phyloP scores from a whole-genome alignment of 2,113 vertebrate species.

The Mixornis gularis region DNA sequence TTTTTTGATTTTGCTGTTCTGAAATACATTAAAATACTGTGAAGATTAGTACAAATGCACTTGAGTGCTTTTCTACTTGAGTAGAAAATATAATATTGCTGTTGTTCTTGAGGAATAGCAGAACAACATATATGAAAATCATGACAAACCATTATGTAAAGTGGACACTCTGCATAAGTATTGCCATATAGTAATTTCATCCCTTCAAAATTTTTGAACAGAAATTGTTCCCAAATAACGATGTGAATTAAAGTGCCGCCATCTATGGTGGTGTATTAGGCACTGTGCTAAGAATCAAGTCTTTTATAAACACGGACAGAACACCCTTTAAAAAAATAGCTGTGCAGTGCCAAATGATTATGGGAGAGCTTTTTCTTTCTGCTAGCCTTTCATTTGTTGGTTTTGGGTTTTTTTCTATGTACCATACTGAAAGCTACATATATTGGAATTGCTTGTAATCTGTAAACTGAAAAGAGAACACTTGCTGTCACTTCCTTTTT shows the following conservation, averaged over 20 bases:
- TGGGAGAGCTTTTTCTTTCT: neutral
- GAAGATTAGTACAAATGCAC: neutral
- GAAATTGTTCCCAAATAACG: neutral
- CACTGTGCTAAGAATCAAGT: neutral
- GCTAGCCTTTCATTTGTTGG: neutral
- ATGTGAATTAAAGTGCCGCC: neutral
- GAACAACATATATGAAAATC: neutral
- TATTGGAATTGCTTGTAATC: neutral
- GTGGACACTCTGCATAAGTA: neutral
- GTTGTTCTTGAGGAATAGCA: neutral
- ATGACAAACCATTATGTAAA: neutral
- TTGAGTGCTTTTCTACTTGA: neutral
- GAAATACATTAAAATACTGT: neutral
- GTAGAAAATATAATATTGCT: neutral
- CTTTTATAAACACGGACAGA: neutral
- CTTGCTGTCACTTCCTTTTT: slow-evolving; percentile 1
- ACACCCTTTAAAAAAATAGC: neutral
- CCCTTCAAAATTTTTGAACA: neutral
- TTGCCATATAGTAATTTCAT: neutral
- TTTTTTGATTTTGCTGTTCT: neutral
- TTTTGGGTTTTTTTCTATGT: neutral
- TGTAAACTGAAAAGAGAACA: slow-evolving; percentile 4
- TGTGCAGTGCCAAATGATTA: neutral
- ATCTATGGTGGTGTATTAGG: neutral
- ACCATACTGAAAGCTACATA: neutral